Base-by-base conservation (phyloP, 2,797 vertebrate species). In the Pangasius larnaudii region DNA sequence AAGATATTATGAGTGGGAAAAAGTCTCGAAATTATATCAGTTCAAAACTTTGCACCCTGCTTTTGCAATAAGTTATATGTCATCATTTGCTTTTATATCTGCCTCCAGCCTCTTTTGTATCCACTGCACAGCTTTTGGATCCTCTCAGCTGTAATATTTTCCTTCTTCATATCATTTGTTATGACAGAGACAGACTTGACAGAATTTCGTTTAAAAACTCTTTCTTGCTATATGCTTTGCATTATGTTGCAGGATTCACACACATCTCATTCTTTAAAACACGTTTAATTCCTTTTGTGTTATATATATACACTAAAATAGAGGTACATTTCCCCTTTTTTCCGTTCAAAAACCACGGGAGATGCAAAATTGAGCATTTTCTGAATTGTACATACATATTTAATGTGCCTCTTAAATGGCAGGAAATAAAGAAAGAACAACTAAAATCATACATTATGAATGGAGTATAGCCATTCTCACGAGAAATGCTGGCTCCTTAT, bases 371-470 rank as follows among this genome's bases (percentile, higher is more conserved):
- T 53, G 69, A 36, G 63, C n/a, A 63, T 46, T 42, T 42, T 42
- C 42, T 36, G 42, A 24, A 30, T 49, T 63, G n/a, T 49, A 27
- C 59, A 77, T 86, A 63, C 42, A 86, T 86, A 84, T 69, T 58
- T 72, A 72, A 87, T 87, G 39, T n/a, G 22, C 59, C 59, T 53
- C 79, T 69, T 87, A 42, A 87, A 81, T 78, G 30, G 77, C 78
- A 81, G 51, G 86, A 81, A 71, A 87, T 69, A 81, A 53, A 80
- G 74, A 71, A 87, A 80, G 27, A 42, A 18, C 33, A 39, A 30
- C 46, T 53, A 49, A 27, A 84, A 33, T 83, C 61, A 83, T 84
- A 69, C 5, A 84, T 84, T 49, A 80, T 87, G 77, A 81, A 80
- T 69, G 63, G 53, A 83, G 18, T 0, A 69, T 9, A 61, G 3